Conservation (phyloP, 2,888 invertebrate genomes). For the Crepidodera aurea region DNA sequence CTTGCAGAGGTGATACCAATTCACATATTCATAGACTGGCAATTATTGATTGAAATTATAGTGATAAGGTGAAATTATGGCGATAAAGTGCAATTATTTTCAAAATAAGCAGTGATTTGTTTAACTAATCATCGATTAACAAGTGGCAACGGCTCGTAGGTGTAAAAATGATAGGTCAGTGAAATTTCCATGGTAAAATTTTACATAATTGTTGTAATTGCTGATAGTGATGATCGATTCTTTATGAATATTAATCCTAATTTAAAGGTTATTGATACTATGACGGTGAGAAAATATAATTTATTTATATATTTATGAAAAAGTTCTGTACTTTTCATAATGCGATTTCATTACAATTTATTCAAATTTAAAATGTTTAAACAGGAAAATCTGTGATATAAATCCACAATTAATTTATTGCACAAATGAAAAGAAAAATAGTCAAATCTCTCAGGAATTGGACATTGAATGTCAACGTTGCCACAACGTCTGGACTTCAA, state of each 20-base stretch:
- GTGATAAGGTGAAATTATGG: slow-evolving; percentile 14
- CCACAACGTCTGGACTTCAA: too few species aligned
- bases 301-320: too few species aligned
- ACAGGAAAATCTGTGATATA: too few species aligned
- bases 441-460: too few species aligned
- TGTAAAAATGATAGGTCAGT: slow-evolving; percentile 20
- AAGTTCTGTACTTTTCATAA: too few species aligned
- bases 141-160: slow-evolving; percentile 1
- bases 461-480: too few species aligned
- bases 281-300: background rate
- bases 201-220: slow-evolving; percentile 16
- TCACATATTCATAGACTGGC: slow-evolving; percentile 8
- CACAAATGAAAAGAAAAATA: too few species aligned
- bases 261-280: slow-evolving; percentile 4
- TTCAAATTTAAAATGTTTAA: too few species aligned
- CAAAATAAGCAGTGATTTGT: slow-evolving; percentile 11
- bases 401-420: too few species aligned
- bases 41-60: slow-evolving; percentile 13
- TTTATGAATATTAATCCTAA: background rate
- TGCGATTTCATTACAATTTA: too few species aligned
- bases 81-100: slow-evolving; percentile 14
- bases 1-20: background rate
- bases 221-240: background rate
- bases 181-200: slow-evolving; percentile 18
- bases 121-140: slow-evolving; percentile 11